Evolutionary conservation across 1,140 invertebrate species (phyloP).

Genomic region (Drosophila ironensis): DNA sequence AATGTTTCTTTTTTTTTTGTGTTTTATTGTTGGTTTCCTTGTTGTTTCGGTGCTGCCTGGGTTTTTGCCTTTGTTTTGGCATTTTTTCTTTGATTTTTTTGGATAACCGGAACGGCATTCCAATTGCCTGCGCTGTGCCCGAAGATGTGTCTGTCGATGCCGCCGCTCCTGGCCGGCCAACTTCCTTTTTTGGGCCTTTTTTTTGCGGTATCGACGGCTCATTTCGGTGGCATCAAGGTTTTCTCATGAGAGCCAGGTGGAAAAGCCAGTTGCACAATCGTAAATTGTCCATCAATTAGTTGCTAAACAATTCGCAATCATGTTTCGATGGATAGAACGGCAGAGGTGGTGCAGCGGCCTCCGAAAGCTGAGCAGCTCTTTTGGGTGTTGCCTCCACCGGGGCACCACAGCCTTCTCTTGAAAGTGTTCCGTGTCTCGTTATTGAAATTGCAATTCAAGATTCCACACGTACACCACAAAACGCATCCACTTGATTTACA

Average conservation of each 20-base stretch:
- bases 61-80: background rate
- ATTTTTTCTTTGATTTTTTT: background rate
- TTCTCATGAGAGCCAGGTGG: too few species aligned
- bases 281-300: too few species aligned
- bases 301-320: too few species aligned
- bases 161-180: background rate
- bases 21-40: conserved; percentile 18
- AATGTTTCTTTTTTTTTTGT: conserved; percentile 23
- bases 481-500: conserved; percentile 71
- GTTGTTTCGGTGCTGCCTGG: background rate
- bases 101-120: conserved; percentile 44
- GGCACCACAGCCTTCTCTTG: conserved; percentile 57
- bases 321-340: too few species aligned
- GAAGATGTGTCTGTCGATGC: conserved; percentile 10
- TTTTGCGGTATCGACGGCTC: background rate
- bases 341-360: too few species aligned
- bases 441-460: conserved; percentile 79
- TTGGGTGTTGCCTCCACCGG: conserved; percentile 42
- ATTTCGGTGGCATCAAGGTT: too few species aligned
- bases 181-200: background rate
- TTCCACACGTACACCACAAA: conserved; percentile 64
- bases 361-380: too few species aligned
- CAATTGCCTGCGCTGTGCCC: conserved; percentile 24
- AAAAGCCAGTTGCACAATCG: too few species aligned
- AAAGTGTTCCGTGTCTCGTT: conserved; percentile 74